Evolutionary conservation across 2,113 vertebrate genomes (phyloP).

Genomic region (Eubucco bourcierii): DNA sequence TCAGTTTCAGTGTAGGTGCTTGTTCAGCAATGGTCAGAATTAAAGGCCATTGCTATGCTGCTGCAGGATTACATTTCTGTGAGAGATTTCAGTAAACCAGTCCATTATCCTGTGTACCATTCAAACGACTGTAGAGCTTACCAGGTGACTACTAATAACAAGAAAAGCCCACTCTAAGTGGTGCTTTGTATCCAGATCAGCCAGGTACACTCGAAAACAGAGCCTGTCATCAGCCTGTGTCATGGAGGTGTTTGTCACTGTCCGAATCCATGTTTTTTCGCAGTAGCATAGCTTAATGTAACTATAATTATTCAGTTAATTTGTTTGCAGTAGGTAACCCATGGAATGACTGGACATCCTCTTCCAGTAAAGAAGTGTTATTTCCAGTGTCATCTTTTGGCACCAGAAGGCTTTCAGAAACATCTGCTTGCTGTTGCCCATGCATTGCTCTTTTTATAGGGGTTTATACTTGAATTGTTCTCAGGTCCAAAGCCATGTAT

Average conservation of each 20-base stretch:
- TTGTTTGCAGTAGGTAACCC: not conserved
- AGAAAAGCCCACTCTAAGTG: too few relatives aligned
- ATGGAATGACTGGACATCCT: not conserved
- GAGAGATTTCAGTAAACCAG: not conserved
- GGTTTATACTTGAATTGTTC: not conserved
- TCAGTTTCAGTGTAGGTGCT: not conserved
- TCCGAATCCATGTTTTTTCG: not conserved
- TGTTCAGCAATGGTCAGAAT: not conserved
- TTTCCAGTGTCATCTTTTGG: not conserved
- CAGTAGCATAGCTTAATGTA: not conserved
- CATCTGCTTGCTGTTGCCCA: not conserved
- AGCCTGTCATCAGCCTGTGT: not conserved
- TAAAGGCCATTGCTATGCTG: not conserved
- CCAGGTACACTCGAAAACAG: not conserved
- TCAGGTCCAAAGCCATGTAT: not conserved
- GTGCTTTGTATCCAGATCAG: not conserved
- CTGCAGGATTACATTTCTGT: not conserved
- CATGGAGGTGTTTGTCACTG: not conserved
- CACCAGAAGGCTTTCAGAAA: not conserved
- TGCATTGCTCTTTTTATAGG: not conserved
- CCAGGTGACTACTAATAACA: not conserved
- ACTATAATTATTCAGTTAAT: not conserved
- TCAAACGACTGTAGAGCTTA: not conserved
- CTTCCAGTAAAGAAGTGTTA: not conserved
- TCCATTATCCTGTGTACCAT: not conserved